phyloP scores from a whole-genome alignment of 2,797 vertebrate species.

The Sandelia bainsii region DNA sequence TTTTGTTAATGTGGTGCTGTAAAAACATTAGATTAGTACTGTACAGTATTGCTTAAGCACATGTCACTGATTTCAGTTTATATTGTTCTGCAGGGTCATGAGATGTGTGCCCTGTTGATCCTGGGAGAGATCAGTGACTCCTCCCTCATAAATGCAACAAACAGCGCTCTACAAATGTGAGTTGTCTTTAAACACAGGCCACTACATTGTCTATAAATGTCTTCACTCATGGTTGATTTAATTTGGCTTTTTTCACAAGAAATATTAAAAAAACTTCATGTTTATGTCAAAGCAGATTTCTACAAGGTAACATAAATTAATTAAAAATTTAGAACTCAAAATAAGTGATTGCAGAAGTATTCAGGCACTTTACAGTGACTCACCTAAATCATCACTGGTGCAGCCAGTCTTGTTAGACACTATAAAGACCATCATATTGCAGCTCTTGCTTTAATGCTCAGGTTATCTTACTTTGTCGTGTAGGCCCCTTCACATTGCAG shows the following conservation, averaged over 20 bases:
- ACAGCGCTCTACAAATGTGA: conserved; percentile 96
- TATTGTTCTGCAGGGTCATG: conserved; percentile 89
- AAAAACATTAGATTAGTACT: too few species aligned
- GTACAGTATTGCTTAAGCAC: neutral
- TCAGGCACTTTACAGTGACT: too few species aligned
- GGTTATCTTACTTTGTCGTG: conserved; percentile 2
- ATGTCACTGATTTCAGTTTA: neutral
- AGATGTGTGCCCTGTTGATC: conserved; percentile 98
- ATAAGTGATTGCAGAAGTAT: too few species aligned
- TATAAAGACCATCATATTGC: neutral
- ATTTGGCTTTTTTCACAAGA: too few species aligned
- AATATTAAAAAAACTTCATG: too few species aligned
- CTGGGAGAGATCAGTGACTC: conserved; percentile 93
- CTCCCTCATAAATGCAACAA: conserved; percentile 96
- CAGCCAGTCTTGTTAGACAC: too few species aligned
- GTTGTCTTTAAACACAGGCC: conserved; percentile 59
- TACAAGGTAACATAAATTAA: too few species aligned
- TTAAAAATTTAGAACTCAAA: too few species aligned
- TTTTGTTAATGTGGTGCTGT: neutral
- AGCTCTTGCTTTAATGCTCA: neutral
- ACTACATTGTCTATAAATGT: neutral
- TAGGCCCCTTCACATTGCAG: conserved; percentile 98
- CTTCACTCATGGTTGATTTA: too few species aligned
- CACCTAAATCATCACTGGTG: too few species aligned
- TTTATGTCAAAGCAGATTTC: too few species aligned